Percentiles rank a stretch among this genome's conserved stretches.
These are phyloP conservation scores for Cynoglossus semilaevis DNA, from an alignment of 2,113 vertebrate genomes.

Conservation along the genomic window DNA sequence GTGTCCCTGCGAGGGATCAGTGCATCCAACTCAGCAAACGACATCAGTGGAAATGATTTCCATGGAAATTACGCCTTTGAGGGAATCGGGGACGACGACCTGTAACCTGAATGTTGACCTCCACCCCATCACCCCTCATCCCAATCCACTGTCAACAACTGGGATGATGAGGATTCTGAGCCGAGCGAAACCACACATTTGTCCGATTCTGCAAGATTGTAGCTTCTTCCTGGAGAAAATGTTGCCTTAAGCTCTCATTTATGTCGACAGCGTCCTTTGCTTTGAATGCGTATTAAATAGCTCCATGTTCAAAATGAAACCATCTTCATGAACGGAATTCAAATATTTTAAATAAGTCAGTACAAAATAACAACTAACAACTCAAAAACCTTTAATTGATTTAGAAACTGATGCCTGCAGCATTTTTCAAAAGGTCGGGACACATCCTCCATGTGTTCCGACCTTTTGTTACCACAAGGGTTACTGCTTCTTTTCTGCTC, in stretches of 20 bases:
- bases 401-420: no score
- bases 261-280: slow-evolving; percentile 23
- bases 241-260: slow-evolving; percentile 62
- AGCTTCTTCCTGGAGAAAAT: slow-evolving; percentile 58
- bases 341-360: no score
- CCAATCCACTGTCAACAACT: slow-evolving; percentile 42
- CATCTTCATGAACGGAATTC: no score
- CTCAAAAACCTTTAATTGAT: no score
- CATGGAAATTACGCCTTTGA: slow-evolving; percentile 98
- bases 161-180: slow-evolving; percentile 60
- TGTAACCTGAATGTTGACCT: slow-evolving; percentile 72
- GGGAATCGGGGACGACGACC: slow-evolving; percentile 97
- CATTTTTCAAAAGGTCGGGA: no score
- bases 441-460: no score
- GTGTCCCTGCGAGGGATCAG: slow-evolving; percentile 93
- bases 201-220: slow-evolving; percentile 70
- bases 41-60: slow-evolving; percentile 87
- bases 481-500: no score
- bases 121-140: background rate
- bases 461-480: no score
- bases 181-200: slow-evolving; percentile 35
- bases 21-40: slow-evolving; percentile 85
- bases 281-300: slow-evolving; percentile 18
- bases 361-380: no score
- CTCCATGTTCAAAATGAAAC: slow-evolving; percentile 11